Base-by-base conservation (phyloP, 2,797 vertebrate species). In the Sciurus carolinensis region DNA sequence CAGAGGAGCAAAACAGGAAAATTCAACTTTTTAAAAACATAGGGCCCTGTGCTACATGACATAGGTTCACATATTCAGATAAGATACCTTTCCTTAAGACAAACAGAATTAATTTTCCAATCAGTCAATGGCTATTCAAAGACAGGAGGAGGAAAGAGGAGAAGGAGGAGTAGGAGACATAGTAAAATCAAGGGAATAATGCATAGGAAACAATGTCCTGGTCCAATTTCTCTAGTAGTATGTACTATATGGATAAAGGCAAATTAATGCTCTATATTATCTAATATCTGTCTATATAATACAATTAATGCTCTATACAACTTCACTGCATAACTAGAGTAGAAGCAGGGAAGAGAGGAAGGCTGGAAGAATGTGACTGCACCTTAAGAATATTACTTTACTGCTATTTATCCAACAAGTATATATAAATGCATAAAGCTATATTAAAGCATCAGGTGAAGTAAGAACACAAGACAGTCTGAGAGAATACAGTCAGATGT, bases 71-170 rank as follows among this genome's bases (percentile, higher is more conserved):
- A 62, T 13, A 47, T 81, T 91, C 77, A 67, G 42, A 54, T 14
- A 73, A 90, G 77, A 47, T 42, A 59, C 9, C 54, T 36, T 62
- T n/a, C 33, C 57, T 64, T 62, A 94, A 85, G 71, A 76, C 69
- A 91, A 92, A 96, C 10, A 2, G 36, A 95, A 87, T 87, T 82
- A 80, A 80, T 72, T 59, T 90, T 87, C 77, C 52, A 77, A 62
- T 77, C n/a, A 13, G 67, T 52, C 77, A 91, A 83, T 44, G 20
- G 64, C 69, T 95, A 57, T 54, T 69, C 42, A 57, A 96, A 71
- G 13, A 75, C 12, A 3, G 28, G 20, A 36, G 30, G 47, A 64
- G 76, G 30, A 26, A 20, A 77, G 76, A 20, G 67, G 47, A 42
- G 69, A 81, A 82, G 44, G 28, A 47, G 81, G 5, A 20, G 4